Evolutionary conservation across 2,113 vertebrate species (phyloP).

Genomic region (Gymnocephalus cernua): DNA sequence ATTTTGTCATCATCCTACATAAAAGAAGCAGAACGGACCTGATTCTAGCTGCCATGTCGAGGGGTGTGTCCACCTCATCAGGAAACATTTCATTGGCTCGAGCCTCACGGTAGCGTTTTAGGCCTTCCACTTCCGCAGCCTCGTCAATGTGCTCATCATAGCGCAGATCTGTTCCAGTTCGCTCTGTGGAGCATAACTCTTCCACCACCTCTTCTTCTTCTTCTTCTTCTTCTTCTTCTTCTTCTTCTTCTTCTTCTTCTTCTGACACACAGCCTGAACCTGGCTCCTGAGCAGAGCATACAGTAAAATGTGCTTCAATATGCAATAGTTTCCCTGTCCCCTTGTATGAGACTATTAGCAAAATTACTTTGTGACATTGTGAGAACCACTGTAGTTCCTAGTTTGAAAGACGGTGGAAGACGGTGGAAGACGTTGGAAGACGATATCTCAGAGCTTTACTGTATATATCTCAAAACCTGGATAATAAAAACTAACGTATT

Average conservation of each 20-base stretch:
- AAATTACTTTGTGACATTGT: neutral
- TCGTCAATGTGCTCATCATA: slow-evolving; percentile 90
- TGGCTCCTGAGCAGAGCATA: slow-evolving; percentile 64
- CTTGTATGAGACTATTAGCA: neutral
- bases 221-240: too few species aligned
- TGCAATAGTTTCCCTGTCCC: neutral
- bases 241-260: slow-evolving; percentile 79
- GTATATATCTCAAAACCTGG: neutral
- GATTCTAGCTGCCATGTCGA: slow-evolving; percentile 86
- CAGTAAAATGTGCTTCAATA: neutral
- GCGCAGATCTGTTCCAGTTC: slow-evolving; percentile 84
- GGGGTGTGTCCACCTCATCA: slow-evolving; percentile 95
- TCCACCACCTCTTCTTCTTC: slow-evolving; percentile 91
- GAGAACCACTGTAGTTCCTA: neutral
- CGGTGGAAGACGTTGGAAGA: too few species aligned
- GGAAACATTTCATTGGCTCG: slow-evolving; percentile 95
- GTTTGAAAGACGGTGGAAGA: too few species aligned
- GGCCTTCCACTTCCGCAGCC: slow-evolving; percentile 89
- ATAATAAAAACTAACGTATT: neutral
- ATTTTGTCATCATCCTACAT: neutral
- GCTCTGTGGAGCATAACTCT: slow-evolving; percentile 83
- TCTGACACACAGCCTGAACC: slow-evolving; percentile 75
- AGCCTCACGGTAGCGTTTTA: slow-evolving; percentile 92
- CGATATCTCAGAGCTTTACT: neutral
- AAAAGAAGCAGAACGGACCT: slow-evolving; percentile 80